phyloP scores from a whole-genome alignment of 2,888 invertebrate genomes.

The Conops quadrifasciatus region DNA sequence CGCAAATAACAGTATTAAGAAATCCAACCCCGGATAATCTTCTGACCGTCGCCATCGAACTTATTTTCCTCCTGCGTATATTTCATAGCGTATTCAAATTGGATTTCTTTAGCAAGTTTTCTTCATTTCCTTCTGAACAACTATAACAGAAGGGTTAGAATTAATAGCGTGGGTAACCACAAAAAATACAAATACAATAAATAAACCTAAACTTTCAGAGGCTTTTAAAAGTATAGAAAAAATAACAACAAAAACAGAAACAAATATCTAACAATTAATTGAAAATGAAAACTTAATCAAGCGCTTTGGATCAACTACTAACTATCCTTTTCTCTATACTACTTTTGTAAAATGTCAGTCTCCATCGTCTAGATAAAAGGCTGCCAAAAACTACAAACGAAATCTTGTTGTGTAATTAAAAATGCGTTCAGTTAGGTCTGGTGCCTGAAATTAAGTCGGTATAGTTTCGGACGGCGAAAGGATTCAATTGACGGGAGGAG shows the following conservation, averaged over 20 bases:
- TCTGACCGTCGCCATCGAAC: no score
- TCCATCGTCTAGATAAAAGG: conserved; percentile 28
- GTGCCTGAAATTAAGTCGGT: conserved; percentile 22
- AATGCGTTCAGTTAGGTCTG: conserved; percentile 27
- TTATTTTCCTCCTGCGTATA: not conserved
- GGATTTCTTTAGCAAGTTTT: conserved; percentile 1
- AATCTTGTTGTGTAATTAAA: conserved; percentile 24
- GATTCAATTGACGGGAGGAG: not conserved
- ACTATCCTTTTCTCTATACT: not conserved
- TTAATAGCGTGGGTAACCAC: not conserved
- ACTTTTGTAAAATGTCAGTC: conserved; percentile 8
- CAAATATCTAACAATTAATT: conserved; percentile 22
- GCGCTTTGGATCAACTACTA: conserved; percentile 7
- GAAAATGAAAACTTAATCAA: conserved; percentile 35
- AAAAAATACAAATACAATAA: not conserved
- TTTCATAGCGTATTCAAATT: not conserved
- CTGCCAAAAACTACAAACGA: conserved; percentile 35
- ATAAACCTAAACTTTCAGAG: not conserved
- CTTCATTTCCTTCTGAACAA: not conserved
- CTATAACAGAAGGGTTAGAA: not conserved
- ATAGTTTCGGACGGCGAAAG: not conserved
- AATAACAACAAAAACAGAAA: conserved; percentile 7
- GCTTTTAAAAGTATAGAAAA: no score
- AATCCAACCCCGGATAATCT: no score
- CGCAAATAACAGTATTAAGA: no score